Evolutionary conservation across 2,888 invertebrate genomes (phyloP).

Genomic region (Mimumesa dahlbomi): DNA sequence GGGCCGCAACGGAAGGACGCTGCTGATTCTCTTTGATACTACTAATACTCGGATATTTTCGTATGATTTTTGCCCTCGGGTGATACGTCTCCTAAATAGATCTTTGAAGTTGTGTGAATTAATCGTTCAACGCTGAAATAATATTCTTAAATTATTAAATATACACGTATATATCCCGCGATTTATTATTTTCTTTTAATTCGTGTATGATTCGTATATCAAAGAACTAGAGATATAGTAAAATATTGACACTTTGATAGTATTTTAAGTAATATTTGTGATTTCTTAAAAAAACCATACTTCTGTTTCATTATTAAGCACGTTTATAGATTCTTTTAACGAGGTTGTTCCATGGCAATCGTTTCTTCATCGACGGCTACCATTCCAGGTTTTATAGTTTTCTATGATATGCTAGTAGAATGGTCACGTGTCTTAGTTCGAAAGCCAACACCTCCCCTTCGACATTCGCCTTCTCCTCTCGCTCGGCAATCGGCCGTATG

Average conservation of each 20-base stretch:
- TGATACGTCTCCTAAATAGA: slow-evolving; percentile 17
- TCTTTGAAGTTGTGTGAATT: slow-evolving; percentile 11
- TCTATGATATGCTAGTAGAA: slow-evolving; percentile 33
- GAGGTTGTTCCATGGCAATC: slow-evolving; percentile 13
- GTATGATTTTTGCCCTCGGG: not conserved
- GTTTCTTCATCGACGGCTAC: slow-evolving; percentile 14
- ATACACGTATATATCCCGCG: not conserved
- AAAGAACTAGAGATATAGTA: no score
- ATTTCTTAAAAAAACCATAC: no score
- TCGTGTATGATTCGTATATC: not conserved
- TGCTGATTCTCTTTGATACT: slow-evolving; percentile 24
- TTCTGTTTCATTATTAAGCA: slow-evolving; percentile 10
- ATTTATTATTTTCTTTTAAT: not conserved
- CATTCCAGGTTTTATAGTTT: slow-evolving; percentile 34
- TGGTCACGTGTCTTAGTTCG: slow-evolving; percentile 52
- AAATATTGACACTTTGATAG: no score
- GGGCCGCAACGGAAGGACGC: slow-evolving; percentile 15
- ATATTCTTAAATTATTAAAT: not conserved
- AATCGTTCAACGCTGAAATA: not conserved
- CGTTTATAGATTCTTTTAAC: slow-evolving; percentile 24
- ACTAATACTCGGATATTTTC: slow-evolving; percentile 12
- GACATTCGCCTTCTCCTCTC: slow-evolving; percentile 47
- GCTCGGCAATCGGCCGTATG: slow-evolving; percentile 37
- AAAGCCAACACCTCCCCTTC: slow-evolving; percentile 50
- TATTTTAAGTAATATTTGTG: no score